Evolutionary conservation across 2,888 invertebrate genomes (phyloP).

Genomic region (Lutraria lutraria): DNA sequence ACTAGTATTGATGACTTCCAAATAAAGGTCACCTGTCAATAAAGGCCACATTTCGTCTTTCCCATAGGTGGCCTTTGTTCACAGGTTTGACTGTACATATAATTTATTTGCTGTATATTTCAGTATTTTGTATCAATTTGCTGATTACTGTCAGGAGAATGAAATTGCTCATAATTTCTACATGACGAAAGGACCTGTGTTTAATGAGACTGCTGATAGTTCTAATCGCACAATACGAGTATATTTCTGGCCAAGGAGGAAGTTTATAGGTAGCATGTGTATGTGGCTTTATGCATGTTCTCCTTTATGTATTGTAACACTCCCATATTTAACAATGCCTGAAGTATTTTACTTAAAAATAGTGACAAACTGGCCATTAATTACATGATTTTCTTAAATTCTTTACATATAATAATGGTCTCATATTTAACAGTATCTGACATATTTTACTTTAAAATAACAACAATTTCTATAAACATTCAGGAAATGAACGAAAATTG

Average conservation of each 20-base stretch:
- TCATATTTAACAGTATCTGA: not conserved
- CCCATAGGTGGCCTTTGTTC: too few species aligned
- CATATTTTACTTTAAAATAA: too few species aligned
- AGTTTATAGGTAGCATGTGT: conserved; percentile 78
- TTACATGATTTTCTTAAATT: not conserved
- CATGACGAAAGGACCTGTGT: conserved; percentile 89
- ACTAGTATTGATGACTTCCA: too few species aligned
- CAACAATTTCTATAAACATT: too few species aligned
- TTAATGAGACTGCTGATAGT: conserved; percentile 74
- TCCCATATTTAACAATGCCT: not conserved
- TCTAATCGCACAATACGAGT: conserved; percentile 78
- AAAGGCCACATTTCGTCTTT: too few species aligned
- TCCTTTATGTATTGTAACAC: not conserved
- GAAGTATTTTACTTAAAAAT: too few species aligned
- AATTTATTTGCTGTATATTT: conserved; percentile 49
- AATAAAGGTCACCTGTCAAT: too few species aligned
- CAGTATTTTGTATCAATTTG: conserved; percentile 88
- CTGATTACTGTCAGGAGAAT: conserved; percentile 89
- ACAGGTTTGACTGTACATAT: not conserved
- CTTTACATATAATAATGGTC: not conserved
- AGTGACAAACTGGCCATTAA: too few species aligned
- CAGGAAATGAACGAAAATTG: too few species aligned
- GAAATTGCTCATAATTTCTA: conserved; percentile 93
- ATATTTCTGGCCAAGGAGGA: conserved; percentile 84
- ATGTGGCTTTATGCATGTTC: conserved; percentile 32